Conservation (phyloP, 2,113 vertebrate genomes). For the Megaptera novaeangliae region DNA sequence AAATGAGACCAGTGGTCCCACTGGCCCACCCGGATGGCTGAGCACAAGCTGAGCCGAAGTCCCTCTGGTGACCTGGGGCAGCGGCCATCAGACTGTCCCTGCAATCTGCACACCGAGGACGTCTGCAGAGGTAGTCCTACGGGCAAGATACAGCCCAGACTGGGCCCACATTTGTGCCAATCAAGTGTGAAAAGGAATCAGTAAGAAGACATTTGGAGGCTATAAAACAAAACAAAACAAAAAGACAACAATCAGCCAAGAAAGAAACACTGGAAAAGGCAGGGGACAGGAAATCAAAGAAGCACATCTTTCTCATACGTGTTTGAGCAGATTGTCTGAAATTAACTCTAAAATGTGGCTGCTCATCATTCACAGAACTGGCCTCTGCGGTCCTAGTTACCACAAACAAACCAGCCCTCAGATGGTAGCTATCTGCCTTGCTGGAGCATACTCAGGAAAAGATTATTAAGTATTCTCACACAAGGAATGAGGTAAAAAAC, state of each 20-base stretch:
- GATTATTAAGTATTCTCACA: slow-evolving; percentile 74
- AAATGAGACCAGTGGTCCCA: background rate
- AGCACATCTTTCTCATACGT: background rate
- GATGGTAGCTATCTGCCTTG: slow-evolving; percentile 64
- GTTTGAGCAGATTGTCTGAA: background rate
- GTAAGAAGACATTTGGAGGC: background rate
- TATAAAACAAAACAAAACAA: background rate
- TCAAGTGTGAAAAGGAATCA: background rate
- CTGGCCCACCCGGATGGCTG: background rate
- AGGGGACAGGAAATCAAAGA: background rate
- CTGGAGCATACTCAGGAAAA: slow-evolving; percentile 74
- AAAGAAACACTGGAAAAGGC: background rate
- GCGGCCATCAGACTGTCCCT: background rate
- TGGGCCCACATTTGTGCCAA: background rate
- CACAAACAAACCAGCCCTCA: background rate
- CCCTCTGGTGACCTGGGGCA: background rate
- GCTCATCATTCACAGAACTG: background rate
- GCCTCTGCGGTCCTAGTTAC: background rate
- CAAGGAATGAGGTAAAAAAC: slow-evolving; percentile 60
- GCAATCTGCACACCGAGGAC: background rate
- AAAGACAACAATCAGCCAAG: background rate
- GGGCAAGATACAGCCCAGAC: background rate
- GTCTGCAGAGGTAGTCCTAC: background rate
- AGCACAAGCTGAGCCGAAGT: background rate
- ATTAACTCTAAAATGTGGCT: background rate